Percentiles rank a stretch among this genome's conserved stretches.
These are phyloP conservation scores for Pteropus rufus DNA, from an alignment of 2,797 vertebrate genomes.

Conservation along the genomic window DNA sequence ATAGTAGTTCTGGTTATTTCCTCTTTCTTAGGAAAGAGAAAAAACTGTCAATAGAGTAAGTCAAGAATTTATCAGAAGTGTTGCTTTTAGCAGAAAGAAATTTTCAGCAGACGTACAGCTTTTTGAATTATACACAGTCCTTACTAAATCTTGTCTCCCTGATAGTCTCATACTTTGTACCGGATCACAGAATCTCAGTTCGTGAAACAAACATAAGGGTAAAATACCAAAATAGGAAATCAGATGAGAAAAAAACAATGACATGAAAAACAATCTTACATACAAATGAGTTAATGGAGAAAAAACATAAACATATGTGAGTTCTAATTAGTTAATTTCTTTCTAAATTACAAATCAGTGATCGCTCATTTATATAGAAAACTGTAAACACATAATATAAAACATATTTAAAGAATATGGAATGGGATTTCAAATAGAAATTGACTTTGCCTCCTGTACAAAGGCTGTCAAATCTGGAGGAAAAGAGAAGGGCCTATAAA, in stretches of 20 bases:
- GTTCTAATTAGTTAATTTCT: conserved; percentile 43
- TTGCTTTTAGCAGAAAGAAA: not conserved
- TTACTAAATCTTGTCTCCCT: not conserved
- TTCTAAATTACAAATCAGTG: conserved; percentile 2
- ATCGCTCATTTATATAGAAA: not conserved
- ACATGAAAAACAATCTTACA: conserved; percentile 44
- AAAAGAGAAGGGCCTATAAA: not conserved
- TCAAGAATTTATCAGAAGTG: not conserved
- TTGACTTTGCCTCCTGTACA: not conserved
- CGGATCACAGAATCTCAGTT: conserved; percentile 30
- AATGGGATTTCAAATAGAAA: not conserved
- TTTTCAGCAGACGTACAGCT: not conserved
- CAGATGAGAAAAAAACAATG: not conserved
- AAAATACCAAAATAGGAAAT: conserved; percentile 41
- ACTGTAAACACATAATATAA: conserved; percentile 33
- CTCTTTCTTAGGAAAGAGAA: not conserved
- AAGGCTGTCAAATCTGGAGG: not conserved
- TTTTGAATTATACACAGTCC: not conserved
- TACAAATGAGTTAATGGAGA: conserved; percentile 13
- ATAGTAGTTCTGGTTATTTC: not conserved
- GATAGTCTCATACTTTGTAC: conserved; percentile 28
- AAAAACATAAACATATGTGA: conserved; percentile 51
- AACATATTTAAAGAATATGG: not conserved
- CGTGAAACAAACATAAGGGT: conserved; percentile 38
- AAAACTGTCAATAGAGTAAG: not conserved